Conservation (phyloP, 2,888 invertebrate genomes). For the Acleris laterana region DNA sequence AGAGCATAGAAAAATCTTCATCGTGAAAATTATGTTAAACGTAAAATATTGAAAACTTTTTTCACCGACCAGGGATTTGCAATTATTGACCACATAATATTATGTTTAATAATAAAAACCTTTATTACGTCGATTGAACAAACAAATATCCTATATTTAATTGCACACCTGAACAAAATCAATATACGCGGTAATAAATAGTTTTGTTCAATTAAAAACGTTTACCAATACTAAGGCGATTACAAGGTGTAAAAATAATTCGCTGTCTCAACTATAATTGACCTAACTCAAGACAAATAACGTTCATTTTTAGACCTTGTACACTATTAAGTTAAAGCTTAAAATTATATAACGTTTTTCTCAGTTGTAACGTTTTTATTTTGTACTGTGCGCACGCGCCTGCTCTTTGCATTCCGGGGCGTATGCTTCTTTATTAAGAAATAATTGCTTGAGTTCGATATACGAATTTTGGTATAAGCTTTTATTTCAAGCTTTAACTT, state of each 20-base stretch:
- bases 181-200: conserved; percentile 53
- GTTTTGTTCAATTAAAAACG: conserved; percentile 42
- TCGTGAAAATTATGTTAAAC: too few relatives aligned
- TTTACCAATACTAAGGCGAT: conserved; percentile 49
- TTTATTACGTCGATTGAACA: background rate
- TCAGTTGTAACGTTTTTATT: too few relatives aligned
- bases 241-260: conserved; percentile 65
- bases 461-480: too few relatives aligned
- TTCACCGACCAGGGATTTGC: too few relatives aligned
- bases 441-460: background rate
- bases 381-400: conserved; percentile 56
- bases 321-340: too few relatives aligned
- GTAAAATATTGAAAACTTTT: too few relatives aligned
- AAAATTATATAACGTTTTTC: too few relatives aligned
- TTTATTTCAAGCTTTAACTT: too few relatives aligned
- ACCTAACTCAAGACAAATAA: background rate
- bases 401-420: conserved; percentile 36
- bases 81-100: too few relatives aligned
- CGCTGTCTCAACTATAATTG: conserved; percentile 40
- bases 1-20: too few relatives aligned
- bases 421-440: conserved; percentile 44
- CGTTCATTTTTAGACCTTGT: background rate
- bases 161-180: conserved; percentile 10
- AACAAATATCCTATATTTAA: background rate
- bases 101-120: too few relatives aligned